Conservation (phyloP, 2,888 invertebrate species). For the Nemapogon koenigi region DNA sequence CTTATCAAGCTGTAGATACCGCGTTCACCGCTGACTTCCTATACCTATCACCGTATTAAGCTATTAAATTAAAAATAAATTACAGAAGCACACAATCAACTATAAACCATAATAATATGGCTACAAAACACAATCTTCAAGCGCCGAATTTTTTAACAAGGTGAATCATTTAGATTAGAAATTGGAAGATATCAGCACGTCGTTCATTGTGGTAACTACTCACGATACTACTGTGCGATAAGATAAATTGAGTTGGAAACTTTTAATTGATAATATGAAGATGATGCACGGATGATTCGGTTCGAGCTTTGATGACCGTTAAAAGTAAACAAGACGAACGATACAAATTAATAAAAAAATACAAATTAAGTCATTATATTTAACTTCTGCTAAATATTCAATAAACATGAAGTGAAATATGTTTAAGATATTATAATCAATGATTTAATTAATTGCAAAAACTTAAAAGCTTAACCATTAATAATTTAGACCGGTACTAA, state of each 20-base stretch:
- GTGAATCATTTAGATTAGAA: conserved; percentile 62
- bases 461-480: no score
- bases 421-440: no score
- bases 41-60: conserved; percentile 56
- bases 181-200: conserved; percentile 61
- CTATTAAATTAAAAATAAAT: conserved; percentile 61
- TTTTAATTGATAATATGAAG: conserved; percentile 49
- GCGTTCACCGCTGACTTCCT: conserved; percentile 49
- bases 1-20: conserved; percentile 51
- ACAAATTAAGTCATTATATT: no score
- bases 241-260: conserved; percentile 55
- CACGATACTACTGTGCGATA: conserved; percentile 56
- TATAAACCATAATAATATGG: conserved; percentile 25
- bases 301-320: conserved; percentile 5
- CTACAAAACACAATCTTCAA: conserved; percentile 24
- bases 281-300: conserved; percentile 31
- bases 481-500: no score
- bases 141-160: conserved; percentile 44
- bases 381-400: no score
- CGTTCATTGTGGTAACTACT: conserved; percentile 61
- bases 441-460: no score
- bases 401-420: no score
- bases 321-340: no score
- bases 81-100: conserved; percentile 22
- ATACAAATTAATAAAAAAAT: no score